Evolutionary conservation across 1,140 invertebrate genomes (phyloP).

Genomic region (Potamilus streckersoni): DNA sequence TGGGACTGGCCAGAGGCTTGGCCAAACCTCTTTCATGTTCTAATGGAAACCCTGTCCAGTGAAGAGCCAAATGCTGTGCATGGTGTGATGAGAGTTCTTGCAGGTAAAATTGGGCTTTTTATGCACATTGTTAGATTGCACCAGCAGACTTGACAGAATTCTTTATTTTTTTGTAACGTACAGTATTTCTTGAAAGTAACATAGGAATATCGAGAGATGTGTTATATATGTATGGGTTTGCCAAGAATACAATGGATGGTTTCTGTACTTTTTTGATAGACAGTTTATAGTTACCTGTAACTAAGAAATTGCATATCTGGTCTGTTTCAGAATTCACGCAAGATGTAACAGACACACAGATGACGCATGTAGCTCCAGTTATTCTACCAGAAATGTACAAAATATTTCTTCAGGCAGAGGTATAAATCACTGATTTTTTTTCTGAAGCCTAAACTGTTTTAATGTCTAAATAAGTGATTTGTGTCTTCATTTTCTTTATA

Average conservation of each 20-base stretch:
- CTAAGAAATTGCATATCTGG: constrained; percentile 1
- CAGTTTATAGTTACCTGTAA: too few relatives aligned
- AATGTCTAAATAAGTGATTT: too few relatives aligned
- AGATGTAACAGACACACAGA: constrained; percentile 79
- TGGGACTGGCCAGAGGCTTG: constrained; percentile 86
- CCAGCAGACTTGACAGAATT: too few relatives aligned
- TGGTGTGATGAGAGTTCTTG: constrained; percentile 83
- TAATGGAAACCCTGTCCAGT: constrained; percentile 74
- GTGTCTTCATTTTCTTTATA: too few relatives aligned
- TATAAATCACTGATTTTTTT: constrained; percentile 49
- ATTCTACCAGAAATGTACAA: constrained; percentile 83
- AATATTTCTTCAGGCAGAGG: constrained; percentile 78
- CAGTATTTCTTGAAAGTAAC: too few relatives aligned
- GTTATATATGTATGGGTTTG: too few relatives aligned
- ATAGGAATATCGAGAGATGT: too few relatives aligned
- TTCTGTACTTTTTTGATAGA: too few relatives aligned
- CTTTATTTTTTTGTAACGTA: too few relatives aligned
- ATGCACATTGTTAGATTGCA: too few relatives aligned
- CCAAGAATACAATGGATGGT: too few relatives aligned
- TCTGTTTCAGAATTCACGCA: constrained; percentile 75
- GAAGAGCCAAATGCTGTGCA: constrained; percentile 74
- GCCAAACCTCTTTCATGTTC: constrained; percentile 80
- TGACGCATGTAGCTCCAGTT: constrained; percentile 79
- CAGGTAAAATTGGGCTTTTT: constrained; percentile 56
- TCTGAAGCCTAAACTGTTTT: too few relatives aligned